These are phyloP conservation scores for Cryptoleucopteryx plumbea DNA, from an alignment of 2,113 vertebrate genomes.

Conservation along the genomic window DNA sequence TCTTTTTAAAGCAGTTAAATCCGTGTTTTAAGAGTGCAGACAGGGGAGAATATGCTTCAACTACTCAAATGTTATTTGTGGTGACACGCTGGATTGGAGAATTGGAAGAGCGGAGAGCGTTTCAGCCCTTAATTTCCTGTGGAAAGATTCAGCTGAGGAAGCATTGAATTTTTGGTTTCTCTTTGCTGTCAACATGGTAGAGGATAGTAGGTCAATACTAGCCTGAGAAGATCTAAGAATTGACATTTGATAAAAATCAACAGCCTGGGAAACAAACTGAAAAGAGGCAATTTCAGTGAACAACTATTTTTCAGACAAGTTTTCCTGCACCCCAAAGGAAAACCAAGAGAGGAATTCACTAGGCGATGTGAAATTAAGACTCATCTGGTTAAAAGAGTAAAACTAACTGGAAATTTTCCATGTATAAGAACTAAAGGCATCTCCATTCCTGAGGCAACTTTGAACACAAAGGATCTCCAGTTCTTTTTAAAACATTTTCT, in stretches of 20 bases:
- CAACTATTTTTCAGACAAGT: background rate
- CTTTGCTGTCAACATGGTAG: background rate
- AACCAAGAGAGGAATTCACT: background rate
- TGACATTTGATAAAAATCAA: background rate
- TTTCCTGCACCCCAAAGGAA: background rate
- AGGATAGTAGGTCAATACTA: background rate
- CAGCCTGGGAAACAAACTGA: background rate
- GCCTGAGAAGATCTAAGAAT: background rate
- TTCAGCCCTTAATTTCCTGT: constrained; percentile 42
- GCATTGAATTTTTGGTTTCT: background rate
- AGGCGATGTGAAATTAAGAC: background rate
- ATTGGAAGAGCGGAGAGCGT: background rate
- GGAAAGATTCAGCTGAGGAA: background rate
- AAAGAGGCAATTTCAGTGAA: background rate
- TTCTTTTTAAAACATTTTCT: background rate
- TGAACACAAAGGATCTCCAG: background rate
- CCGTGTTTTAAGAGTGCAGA: background rate
- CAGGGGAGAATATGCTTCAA: background rate
- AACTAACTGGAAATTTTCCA: background rate
- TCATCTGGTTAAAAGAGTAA: background rate
- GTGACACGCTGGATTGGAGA: background rate
- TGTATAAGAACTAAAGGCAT: background rate
- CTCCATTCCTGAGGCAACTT: background rate
- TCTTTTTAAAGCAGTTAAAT: background rate
- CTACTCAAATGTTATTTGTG: background rate